Conservation (phyloP, 1,140 invertebrate species). For the Eueides isabella region DNA sequence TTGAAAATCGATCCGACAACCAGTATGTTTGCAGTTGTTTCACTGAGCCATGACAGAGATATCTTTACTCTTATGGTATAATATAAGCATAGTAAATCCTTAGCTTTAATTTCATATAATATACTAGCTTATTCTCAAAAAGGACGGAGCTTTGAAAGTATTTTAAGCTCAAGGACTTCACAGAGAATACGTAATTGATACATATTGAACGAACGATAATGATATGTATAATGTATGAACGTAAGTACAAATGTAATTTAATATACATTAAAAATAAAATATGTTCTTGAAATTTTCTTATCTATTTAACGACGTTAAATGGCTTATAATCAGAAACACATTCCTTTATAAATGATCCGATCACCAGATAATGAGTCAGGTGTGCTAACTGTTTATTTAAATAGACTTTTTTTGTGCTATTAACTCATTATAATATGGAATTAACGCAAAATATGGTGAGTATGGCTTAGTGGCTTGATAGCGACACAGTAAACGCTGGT, state of each 20-base stretch:
- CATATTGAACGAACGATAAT: background rate
- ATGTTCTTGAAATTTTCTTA: background rate
- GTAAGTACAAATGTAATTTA: background rate
- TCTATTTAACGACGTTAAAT: background rate
- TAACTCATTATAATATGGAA: background rate
- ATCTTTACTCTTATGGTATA: too few species aligned
- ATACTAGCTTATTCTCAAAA: background rate
- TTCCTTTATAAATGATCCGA: constrained; percentile 12
- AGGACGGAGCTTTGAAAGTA: background rate
- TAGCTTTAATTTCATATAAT: background rate
- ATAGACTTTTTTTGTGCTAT: background rate
- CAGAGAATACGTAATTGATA: background rate
- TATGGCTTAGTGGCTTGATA: too few species aligned
- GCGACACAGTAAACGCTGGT: too few species aligned
- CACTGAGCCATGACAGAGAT: too few species aligned
- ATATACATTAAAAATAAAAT: background rate
- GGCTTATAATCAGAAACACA: background rate
- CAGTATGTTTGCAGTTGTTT: too few species aligned
- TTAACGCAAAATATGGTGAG: background rate
- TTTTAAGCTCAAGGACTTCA: background rate
- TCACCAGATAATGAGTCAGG: background rate
- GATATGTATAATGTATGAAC: too few species aligned
- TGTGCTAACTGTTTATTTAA: constrained; percentile 17
- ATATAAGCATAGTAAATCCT: background rate
- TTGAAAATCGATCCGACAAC: too few species aligned